Percentiles rank a stretch among this genome's conserved stretches.
Evolutionary conservation across 2,888 invertebrate genomes (phyloP).

Genomic region (Mythimna pallens): DNA sequence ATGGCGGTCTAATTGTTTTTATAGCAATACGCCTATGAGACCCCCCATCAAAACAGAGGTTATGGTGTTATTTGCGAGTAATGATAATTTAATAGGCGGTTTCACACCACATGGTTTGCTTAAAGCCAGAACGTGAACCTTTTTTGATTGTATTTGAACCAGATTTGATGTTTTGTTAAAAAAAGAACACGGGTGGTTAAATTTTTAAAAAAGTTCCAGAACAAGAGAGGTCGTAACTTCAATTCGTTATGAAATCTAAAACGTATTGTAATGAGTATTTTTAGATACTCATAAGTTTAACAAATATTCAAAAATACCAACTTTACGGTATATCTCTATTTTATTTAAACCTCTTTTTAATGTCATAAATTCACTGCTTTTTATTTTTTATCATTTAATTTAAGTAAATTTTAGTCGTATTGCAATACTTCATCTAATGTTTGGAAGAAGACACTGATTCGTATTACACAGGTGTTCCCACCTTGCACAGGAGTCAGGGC

Average conservation of each 20-base stretch:
- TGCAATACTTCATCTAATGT: too few relatives aligned
- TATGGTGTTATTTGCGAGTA: constrained; percentile 46
- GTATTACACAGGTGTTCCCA: too few relatives aligned
- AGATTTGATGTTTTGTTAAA: constrained; percentile 6
- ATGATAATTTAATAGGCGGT: constrained; percentile 62
- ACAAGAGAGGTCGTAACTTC: background rate
- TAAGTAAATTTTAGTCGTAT: too few relatives aligned
- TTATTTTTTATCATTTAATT: too few relatives aligned
- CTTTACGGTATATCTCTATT: too few relatives aligned
- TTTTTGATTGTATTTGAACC: constrained; percentile 32
- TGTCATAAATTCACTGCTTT: too few relatives aligned
- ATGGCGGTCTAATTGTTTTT: constrained; percentile 81
- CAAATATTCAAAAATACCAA: background rate
- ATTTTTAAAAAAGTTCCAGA: background rate
- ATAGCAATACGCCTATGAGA: constrained; percentile 69
- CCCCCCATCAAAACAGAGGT: constrained; percentile 42
- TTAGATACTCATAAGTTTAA: too few relatives aligned
- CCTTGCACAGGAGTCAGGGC: too few relatives aligned
- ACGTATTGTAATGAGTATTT: background rate
- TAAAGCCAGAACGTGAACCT: constrained; percentile 6
- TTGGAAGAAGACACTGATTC: too few relatives aligned
- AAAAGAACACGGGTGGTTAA: background rate
- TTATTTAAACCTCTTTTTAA: too few relatives aligned
- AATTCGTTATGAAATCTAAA: background rate
- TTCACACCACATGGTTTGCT: constrained; percentile 58